These are phyloP conservation scores for Papio anubis DNA, from an alignment of 2,113 vertebrate species.

Conservation along the genomic window DNA sequence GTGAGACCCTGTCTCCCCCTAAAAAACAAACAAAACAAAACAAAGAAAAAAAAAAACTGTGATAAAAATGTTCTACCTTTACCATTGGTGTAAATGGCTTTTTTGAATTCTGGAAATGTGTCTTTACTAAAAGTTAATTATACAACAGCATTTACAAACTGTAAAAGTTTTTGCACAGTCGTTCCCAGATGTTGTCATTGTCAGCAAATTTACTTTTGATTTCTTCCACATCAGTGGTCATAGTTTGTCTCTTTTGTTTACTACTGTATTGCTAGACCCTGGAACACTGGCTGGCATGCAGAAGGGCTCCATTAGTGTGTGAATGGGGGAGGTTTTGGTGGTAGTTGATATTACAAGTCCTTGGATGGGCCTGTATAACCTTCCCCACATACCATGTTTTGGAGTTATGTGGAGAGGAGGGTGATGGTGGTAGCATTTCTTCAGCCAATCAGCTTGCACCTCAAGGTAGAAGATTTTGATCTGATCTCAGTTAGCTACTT, in stretches of 20 bases:
- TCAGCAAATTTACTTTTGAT: neutral
- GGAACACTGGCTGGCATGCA: neutral
- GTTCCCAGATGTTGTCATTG: neutral
- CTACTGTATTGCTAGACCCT: neutral
- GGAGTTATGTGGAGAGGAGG: neutral
- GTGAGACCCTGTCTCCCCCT: neutral
- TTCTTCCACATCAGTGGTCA: neutral
- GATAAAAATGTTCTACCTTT: neutral
- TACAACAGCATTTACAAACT: neutral
- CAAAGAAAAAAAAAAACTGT: neutral
- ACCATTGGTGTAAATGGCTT: neutral
- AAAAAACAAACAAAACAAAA: neutral
- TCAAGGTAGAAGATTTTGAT: neutral
- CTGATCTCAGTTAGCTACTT: neutral
- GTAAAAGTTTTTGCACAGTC: neutral
- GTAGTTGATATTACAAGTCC: neutral
- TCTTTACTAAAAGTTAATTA: constrained; percentile 14
- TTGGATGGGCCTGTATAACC: neutral
- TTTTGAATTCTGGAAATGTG: constrained; percentile 31
- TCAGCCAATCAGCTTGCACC: neutral
- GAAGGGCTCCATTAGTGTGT: neutral
- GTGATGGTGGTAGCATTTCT: neutral
- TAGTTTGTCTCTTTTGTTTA: neutral
- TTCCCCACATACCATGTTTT: neutral
- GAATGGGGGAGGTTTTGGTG: neutral